Base-by-base conservation (phyloP, 23 tunicate species). In the Clavelina lepadiformis region DNA sequence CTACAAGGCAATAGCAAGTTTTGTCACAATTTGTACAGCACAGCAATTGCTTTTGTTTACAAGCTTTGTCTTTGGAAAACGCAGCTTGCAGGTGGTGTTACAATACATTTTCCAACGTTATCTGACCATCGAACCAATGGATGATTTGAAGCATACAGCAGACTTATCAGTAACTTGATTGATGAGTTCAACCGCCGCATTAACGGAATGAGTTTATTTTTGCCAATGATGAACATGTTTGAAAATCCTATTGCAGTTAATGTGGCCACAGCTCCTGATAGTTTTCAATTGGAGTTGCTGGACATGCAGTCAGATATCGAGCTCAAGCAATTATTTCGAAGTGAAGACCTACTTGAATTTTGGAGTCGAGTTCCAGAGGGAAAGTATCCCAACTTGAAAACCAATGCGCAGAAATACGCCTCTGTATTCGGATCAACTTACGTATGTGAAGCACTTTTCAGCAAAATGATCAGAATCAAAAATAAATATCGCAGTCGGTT, bases 1-100 rank as follows among this genome's bases (percentile, higher is more conserved):
- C 31, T 71, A 57, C 76, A 71, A 57, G 76, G 71, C 18, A 71
- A 71, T 28, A 71, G 58, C 35, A 71, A 71, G 28, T 68, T 60
- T 33, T 15, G 5, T 30, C 76, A 71, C 31, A 46, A 71, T 51
- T 71, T 71, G 46, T 50, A 57, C 7, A 50, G 71, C 15, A 71
- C 47, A 45, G 66, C 60, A 25, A 27, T 35, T 71, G 76, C 76
- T 15, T 71, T 71, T 29, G 31, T 45, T 15, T 8, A 57, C 32
- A 71, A 71, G 47, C 28, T 27, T 26, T 71, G 64, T 23, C 60
- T 60, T 30, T 71, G 66, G 71, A 51, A 71, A 58, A 45, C 15
- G 68, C 71, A 71, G 60, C 60, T 71, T 50, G 61, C 76, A 71
- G 24, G 47, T 67, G 73, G 46, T 67, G 59, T 7, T 5, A 37